Evolutionary conservation across 2,113 vertebrate species (phyloP), one percentile per base, ranked within the genome.

Genomic region (Solea solea): DNA sequence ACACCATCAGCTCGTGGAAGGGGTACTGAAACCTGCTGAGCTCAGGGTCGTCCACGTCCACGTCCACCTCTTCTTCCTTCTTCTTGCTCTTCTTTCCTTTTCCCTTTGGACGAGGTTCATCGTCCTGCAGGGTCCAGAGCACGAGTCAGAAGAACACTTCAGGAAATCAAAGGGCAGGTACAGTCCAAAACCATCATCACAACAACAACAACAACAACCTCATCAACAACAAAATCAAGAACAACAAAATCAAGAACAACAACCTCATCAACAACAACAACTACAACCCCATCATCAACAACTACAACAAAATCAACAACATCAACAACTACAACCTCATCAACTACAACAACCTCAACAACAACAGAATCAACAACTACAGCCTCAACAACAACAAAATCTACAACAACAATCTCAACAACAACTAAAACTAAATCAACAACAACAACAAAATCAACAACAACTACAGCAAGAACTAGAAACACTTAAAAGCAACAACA

Each of bases 1-100:
- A 99, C 34, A 99, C 91, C 95, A 98, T 96, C 66, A 99, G 92
- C 89, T 99, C 98, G 0, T 99, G 96, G 78, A 97, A 99, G 0
- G 98, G 97, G 52, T 94, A 97, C 73, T 94, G 95, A 84, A 99
- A 99, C 10, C 98, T 92, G 80, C 97, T 94, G 78, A 98, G 94
- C 34, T 96, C 96, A 0, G 97, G 98, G 81, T 99, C 96, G 0
- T 99, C 97, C 83, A 97, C 91, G 3, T 98, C 96, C 0, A 98
- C 95, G 55, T 98, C 94, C 0, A 95, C 85, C 82, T 97, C 97
- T 64, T 98, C 98, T 76, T 99, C 98, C 70, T 98, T 97, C 64
- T 97, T 98, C 88, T 97, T 98, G 59, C 93, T 94, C 72, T 95
- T 97, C 74, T 95, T 98, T 1, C 84, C 81, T 64, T 93, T 94